Evolutionary conservation across 2,888 invertebrate genomes (phyloP).

Genomic region (Drosophila histrio): DNA sequence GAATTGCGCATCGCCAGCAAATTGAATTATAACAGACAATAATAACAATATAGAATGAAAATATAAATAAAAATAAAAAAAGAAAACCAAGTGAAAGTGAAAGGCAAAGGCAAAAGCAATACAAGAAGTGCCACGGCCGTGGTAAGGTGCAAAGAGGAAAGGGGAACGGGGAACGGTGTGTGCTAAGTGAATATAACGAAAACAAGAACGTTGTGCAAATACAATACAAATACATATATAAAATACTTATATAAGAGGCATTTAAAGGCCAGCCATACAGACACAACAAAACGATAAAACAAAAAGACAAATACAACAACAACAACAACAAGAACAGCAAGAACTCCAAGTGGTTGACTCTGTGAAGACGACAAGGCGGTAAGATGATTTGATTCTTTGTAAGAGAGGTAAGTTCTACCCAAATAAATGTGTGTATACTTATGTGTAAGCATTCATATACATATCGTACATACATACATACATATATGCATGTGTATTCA

Average conservation of each 20-base stretch:
- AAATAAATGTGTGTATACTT: background rate
- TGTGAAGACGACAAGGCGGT: constrained; percentile 43
- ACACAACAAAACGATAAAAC: constrained; percentile 35
- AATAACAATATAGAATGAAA: constrained; percentile 43
- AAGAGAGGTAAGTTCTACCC: constrained; percentile 57
- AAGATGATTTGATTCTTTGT: constrained; percentile 69
- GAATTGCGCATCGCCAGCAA: constrained; percentile 35
- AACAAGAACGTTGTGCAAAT: constrained; percentile 28
- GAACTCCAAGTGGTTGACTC: constrained; percentile 43
- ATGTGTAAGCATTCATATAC: background rate
- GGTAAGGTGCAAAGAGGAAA: background rate
- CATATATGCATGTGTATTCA: background rate
- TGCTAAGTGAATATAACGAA: constrained; percentile 24
- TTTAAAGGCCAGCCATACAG: constrained; percentile 38
- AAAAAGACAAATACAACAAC: constrained; percentile 22
- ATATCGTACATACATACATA: background rate
- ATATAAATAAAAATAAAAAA: constrained; percentile 1
- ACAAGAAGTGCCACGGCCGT: constrained; percentile 14
- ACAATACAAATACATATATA: constrained; percentile 39
- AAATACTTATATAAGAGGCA: constrained; percentile 40
- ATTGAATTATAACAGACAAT: constrained; percentile 60
- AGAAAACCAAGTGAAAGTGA: constrained; percentile 3
- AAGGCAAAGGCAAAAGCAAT: constrained; percentile 48
- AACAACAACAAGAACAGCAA: constrained; percentile 14
- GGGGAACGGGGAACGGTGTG: background rate